Conservation (phyloP, 2,797 vertebrate species). For the Cyclura pinguis region DNA sequence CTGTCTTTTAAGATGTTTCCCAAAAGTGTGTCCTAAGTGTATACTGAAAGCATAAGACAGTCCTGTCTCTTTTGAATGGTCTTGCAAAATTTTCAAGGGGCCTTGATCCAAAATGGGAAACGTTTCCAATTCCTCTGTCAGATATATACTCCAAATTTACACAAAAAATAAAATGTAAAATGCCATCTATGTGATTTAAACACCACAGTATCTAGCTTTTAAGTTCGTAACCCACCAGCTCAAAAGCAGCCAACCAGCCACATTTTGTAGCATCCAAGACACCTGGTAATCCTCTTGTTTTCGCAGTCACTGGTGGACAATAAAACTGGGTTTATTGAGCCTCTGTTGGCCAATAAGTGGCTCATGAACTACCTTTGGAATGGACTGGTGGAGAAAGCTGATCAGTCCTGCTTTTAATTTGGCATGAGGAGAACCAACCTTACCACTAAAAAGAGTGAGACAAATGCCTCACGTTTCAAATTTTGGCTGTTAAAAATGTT, state of each 20-base stretch:
- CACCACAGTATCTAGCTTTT: background rate
- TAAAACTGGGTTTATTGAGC: background rate
- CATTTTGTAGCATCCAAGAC: background rate
- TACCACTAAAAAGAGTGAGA: background rate
- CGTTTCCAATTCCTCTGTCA: background rate
- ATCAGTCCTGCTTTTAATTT: too few species aligned
- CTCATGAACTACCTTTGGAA: background rate
- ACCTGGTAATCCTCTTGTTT: too few species aligned
- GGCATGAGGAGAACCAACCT: background rate
- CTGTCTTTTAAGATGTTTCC: background rate
- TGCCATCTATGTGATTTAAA: background rate
- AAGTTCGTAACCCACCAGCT: background rate
- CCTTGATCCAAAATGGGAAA: background rate
- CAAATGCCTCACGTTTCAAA: background rate
- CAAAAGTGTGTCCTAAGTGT: background rate
- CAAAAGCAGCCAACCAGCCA: background rate
- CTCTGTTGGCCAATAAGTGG: background rate
- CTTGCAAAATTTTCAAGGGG: slow-evolving; percentile 3
- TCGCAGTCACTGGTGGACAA: background rate
- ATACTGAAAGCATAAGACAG: background rate
- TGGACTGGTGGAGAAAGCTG: background rate
- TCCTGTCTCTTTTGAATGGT: background rate
- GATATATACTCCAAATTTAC: background rate
- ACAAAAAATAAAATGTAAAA: background rate
- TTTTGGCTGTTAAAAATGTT: background rate